phyloP scores from a whole-genome alignment of 2,888 invertebrate species.

The Rapana venosa region DNA sequence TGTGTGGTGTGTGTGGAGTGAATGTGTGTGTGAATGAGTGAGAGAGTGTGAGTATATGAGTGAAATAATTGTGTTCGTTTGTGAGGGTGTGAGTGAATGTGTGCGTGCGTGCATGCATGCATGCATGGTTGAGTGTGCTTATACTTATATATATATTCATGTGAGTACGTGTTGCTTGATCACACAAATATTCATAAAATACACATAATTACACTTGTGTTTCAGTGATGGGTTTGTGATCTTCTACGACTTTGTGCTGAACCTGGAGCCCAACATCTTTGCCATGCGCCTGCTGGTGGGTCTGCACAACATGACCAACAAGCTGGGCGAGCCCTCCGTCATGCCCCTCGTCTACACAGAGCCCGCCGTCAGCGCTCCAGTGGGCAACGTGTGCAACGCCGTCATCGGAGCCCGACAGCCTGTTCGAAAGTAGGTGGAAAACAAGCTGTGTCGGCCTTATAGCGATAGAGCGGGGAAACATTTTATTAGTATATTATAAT shows the following conservation, averaged over 20 bases:
- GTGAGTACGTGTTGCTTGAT: too few relatives aligned
- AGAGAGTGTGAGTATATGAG: neutral
- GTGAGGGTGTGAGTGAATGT: neutral
- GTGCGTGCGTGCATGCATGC: neutral
- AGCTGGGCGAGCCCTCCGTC: constrained; percentile 74
- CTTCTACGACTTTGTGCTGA: constrained; percentile 76
- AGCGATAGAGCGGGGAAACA: too few relatives aligned
- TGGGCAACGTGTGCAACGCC: constrained; percentile 64
- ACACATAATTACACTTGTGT: neutral
- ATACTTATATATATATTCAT: too few relatives aligned
- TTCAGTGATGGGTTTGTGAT: constrained; percentile 75
- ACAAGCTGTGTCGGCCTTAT: neutral
- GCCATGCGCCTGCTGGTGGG: constrained; percentile 70
- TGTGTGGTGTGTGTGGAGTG: too few relatives aligned
- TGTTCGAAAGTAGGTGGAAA: constrained; percentile 60
- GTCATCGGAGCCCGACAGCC: constrained; percentile 75
- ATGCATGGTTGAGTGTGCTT: neutral
- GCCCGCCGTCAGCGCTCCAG: constrained; percentile 59
- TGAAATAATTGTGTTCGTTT: neutral
- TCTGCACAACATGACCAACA: constrained; percentile 71
- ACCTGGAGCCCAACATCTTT: constrained; percentile 67
- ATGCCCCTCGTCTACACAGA: constrained; percentile 74
- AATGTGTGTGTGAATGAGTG: neutral
- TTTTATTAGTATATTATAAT: too few relatives aligned
- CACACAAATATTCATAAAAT: neutral